Evolutionary conservation across 2,797 vertebrate species (phyloP).

Genomic region (Galago senegalensis): DNA sequence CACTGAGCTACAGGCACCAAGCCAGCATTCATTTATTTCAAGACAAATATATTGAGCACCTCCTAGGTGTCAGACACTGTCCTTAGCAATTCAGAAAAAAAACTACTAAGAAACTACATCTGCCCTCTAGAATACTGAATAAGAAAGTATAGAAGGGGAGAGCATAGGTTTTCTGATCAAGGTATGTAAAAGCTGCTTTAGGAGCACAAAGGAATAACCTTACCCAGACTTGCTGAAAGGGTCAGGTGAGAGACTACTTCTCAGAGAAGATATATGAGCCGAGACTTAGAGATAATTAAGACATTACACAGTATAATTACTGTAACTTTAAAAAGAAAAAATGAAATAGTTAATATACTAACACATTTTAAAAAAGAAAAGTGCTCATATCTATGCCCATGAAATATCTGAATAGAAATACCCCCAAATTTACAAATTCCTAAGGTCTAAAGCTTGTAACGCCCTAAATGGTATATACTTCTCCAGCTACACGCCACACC

Average conservation of each 20-base stretch:
- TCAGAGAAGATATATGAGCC: conserved; percentile 34
- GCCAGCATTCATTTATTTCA: not conserved
- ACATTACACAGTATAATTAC: not conserved
- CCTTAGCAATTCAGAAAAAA: conserved; percentile 45
- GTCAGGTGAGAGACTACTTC: conserved; percentile 44
- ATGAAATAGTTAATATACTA: conserved; percentile 57
- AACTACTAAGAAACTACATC: conserved; percentile 52
- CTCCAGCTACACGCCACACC: not conserved
- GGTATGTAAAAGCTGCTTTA: not conserved
- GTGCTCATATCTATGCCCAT: not conserved
- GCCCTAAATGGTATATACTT: not conserved
- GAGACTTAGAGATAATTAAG: conserved; percentile 10
- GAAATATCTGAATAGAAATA: conserved; percentile 58
- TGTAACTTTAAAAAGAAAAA: conserved; percentile 61
- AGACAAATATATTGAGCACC: not conserved
- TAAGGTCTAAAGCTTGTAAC: conserved; percentile 6
- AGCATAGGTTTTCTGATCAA: conserved; percentile 50
- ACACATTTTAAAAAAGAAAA: conserved; percentile 53
- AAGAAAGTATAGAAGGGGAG: not conserved
- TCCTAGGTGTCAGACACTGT: not conserved
- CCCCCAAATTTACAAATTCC: conserved; percentile 59
- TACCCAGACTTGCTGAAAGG: conserved; percentile 42
- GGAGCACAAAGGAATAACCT: not conserved
- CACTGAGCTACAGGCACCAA: too few relatives aligned
- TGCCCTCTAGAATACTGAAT: conserved; percentile 41